These are phyloP conservation scores for Anisognathus igniventris DNA, from an alignment of 2,797 vertebrate genomes.

Conservation along the genomic window DNA sequence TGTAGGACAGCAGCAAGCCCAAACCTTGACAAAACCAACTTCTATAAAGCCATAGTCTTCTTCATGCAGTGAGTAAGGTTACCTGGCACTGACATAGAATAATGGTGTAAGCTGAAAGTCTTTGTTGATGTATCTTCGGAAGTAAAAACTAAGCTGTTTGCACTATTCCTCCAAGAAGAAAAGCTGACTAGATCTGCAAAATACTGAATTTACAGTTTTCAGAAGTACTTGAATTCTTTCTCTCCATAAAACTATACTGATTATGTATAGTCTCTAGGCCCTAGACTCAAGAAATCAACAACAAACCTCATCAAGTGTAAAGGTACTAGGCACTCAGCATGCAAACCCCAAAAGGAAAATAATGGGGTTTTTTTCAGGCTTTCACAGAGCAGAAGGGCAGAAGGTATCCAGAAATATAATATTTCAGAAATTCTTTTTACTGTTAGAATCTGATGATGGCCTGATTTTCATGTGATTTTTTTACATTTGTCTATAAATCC, in stretches of 20 bases:
- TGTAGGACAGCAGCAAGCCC: neutral
- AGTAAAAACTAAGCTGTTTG: neutral
- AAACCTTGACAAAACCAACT: neutral
- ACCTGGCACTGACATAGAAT: neutral
- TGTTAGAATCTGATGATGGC: neutral
- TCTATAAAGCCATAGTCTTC: neutral
- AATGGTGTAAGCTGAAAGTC: neutral
- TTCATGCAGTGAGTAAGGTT: neutral
- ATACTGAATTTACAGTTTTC: neutral
- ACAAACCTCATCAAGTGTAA: neutral
- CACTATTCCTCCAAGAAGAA: neutral
- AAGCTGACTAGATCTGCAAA: neutral
- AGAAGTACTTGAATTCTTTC: neutral
- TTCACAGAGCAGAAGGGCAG: neutral
- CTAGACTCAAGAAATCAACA: neutral
- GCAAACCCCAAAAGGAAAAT: neutral
- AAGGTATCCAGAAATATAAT: neutral
- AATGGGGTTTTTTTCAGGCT: neutral
- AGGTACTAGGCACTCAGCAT: neutral
- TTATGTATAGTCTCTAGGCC: fast-evolving
- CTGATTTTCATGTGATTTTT: neutral
- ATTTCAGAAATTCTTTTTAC: neutral
- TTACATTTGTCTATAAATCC: neutral
- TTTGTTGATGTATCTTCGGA: neutral
- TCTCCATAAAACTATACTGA: neutral